Percentiles rank a stretch among this genome's conserved stretches.
Evolutionary conservation across 35 echinoderm and acorn worm genomes (phyloP).

Genomic region (Amphiura filiformis): DNA sequence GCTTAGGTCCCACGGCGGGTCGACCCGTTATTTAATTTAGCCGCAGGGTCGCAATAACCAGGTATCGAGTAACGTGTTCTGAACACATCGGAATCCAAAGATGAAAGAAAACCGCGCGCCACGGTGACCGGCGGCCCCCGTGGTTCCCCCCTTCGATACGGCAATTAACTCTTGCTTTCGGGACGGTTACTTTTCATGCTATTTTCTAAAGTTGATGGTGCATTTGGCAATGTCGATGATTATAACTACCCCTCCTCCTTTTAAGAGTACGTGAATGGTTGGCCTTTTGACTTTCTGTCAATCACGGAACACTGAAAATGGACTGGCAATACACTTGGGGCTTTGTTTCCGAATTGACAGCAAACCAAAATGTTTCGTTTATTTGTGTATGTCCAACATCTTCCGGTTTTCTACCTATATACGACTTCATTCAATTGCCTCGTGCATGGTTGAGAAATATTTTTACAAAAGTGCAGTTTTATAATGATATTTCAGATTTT

Average conservation of each 20-base stretch:
- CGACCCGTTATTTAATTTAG: not conserved
- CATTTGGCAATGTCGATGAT: not conserved
- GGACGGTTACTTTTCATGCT: not conserved
- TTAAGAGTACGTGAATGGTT: not conserved
- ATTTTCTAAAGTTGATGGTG: not conserved
- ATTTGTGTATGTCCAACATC: no score
- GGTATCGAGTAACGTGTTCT: not conserved
- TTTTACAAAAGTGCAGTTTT: no score
- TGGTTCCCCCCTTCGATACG: not conserved
- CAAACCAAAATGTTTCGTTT: no score
- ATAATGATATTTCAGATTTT: no score
- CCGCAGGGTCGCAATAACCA: not conserved
- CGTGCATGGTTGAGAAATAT: no score
- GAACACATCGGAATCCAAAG: not conserved
- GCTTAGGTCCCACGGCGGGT: not conserved
- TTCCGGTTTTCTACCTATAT: no score
- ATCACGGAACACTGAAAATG: not conserved
- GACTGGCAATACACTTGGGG: not conserved
- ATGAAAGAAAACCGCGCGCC: conserved; percentile 1
- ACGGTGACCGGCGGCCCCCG: conserved; percentile 5
- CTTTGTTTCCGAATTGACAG: not conserved
- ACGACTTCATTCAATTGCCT: no score
- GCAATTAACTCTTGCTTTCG: conserved; percentile 2
- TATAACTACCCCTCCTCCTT: not conserved
- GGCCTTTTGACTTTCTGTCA: not conserved